Evolutionary conservation across 1,140 invertebrate genomes (phyloP).

Genomic region (Drosophila pruinosa): DNA sequence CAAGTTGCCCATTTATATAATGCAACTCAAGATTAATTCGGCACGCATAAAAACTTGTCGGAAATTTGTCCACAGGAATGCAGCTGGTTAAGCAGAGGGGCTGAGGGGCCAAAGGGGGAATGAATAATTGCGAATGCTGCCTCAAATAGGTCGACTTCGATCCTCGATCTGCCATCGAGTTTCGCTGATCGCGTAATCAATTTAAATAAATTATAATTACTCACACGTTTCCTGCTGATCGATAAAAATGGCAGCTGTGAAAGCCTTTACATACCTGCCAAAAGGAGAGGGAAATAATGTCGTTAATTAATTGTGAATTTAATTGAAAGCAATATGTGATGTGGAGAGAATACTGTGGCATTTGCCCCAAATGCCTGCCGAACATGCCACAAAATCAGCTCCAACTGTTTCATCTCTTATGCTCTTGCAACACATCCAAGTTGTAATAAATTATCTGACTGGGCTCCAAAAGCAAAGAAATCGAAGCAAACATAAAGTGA

Average conservation of each 20-base stretch:
- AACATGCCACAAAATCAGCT: conserved; percentile 16
- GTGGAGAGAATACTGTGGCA: neutral
- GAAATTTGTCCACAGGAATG: conserved; percentile 11
- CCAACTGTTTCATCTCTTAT: conserved; percentile 16
- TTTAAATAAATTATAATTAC: conserved; percentile 80
- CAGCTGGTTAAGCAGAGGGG: conserved; percentile 54
- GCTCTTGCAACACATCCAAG: neutral
- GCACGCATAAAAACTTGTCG: neutral
- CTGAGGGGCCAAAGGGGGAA: too few species aligned
- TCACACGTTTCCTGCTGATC: conserved; percentile 34
- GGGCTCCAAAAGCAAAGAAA: conserved; percentile 29
- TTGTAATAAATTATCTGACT: conserved; percentile 9
- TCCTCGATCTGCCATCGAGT: conserved; percentile 38
- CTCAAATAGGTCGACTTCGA: conserved; percentile 60
- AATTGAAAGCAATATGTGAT: neutral
- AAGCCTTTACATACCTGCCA: conserved; percentile 63
- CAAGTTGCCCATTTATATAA: neutral
- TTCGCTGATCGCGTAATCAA: conserved; percentile 64
- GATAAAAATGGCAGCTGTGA: conserved; percentile 10
- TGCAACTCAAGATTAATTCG: neutral
- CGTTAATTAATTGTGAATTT: conserved; percentile 29
- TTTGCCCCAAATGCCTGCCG: neutral
- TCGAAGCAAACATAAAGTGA: conserved; percentile 54
- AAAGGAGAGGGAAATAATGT: conserved; percentile 13
- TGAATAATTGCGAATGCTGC: conserved; percentile 63